Conservation (phyloP, 2,113 vertebrate species). For the Dendrocopos noguchii region DNA sequence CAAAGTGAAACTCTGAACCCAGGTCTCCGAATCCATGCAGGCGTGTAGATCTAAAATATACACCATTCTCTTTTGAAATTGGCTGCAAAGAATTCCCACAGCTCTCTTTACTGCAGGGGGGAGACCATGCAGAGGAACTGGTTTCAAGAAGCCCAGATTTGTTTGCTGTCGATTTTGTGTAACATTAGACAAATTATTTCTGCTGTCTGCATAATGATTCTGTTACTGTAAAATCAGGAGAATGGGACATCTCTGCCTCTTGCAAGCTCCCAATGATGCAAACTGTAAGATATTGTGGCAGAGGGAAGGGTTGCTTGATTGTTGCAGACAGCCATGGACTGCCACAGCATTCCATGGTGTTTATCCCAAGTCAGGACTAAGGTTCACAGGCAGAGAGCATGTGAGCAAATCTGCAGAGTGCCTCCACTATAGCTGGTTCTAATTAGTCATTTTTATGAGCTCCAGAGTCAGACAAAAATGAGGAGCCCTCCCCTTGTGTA, state of each 20-base stretch:
- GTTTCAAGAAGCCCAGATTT: neutral
- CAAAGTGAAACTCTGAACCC: neutral
- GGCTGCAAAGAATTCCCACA: neutral
- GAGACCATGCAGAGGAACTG: neutral
- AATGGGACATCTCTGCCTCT: neutral
- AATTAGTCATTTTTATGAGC: slow-evolving; percentile 72
- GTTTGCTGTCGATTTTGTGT: neutral
- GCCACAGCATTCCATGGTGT: neutral
- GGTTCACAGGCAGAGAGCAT: neutral
- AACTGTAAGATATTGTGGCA: neutral
- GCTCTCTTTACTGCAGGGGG: neutral
- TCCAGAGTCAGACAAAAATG: slow-evolving; percentile 63
- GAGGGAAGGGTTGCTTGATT: neutral
- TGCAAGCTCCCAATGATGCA: neutral
- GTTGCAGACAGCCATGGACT: neutral
- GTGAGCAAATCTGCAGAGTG: neutral
- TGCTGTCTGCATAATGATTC: neutral
- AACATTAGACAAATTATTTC: accelerated
- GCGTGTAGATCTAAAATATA: neutral
- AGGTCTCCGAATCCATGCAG: neutral
- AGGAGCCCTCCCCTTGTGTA: slow-evolving; percentile 61
- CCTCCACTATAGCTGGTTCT: slow-evolving; percentile 44
- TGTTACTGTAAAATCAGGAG: neutral
- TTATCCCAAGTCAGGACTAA: neutral
- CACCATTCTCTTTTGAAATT: neutral